Evolutionary conservation across 2,888 invertebrate genomes (phyloP), one percentile per base, ranked within the genome.

Genomic region (Calephelis perditalis): DNA sequence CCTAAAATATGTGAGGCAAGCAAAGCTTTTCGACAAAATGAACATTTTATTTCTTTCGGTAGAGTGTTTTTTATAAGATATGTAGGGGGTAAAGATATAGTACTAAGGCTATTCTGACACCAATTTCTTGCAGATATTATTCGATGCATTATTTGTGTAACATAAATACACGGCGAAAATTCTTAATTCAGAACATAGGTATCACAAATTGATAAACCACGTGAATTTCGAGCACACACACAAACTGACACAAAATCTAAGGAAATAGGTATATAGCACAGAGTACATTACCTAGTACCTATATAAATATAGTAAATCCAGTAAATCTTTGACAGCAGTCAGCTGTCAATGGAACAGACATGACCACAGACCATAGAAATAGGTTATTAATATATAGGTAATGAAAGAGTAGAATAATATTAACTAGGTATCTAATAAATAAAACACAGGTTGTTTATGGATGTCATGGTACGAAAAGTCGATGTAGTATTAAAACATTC

Each of bases 11-110:
- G 68, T 43, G 76, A 77, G 57, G 78, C 76, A 67, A 84, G 67
- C 70, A 88, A 75, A 65, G 83, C 75, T 76, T 80, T 87, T 61
- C 79, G 82, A 69, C 90, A 90, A 77, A 84, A 86, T 35, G 81
- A 82, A 76, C 90, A 90, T 84, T 86, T 86, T 76, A 84, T 78
- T 72, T 86, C 81, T 40, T 76, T 68, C 67, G 72, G 69, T 56
- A 72, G 64, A 60, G 72, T 68, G 65, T 64, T 75, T 69, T 71
- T 78, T 10, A 76, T 46, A 36, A 75, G 69, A 73, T 71, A 81
- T 62, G 73, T 80, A 47, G 77, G 67, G 59, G 80, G 73, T 61
- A 78, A 66, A 15, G 82, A 70, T 63, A 81, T 70, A 63, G 79
- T 77, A 65, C 84, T 81, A 66, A 86, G 77, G 70, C 83, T 79